Evolutionary conservation across 1,140 invertebrate species (phyloP), one percentile per base, ranked within the genome.

Genomic region (Cydia splendana): DNA sequence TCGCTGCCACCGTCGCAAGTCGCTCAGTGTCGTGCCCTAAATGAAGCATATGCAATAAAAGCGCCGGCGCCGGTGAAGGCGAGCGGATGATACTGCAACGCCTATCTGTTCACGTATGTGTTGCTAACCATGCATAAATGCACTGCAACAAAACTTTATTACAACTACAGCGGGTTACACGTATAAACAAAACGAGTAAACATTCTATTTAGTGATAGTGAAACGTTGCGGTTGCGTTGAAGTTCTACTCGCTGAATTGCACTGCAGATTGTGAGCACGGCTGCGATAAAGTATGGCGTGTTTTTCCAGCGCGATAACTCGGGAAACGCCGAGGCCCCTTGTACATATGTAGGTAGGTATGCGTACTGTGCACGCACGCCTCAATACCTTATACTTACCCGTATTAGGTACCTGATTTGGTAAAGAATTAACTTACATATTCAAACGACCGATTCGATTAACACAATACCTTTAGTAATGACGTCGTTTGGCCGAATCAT

Each of bases 231-330:
- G 67, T 45, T 71, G 15, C 34, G 67, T 38, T 71, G 67, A 71
- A 71, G 67, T 71, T 71, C 34, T 71, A 18, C 30, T 71, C 9
- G 15, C 62, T 53, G 57, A 62, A 73, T 75, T 67, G 77, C 38
- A 73, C 75, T 73, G 86, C 88, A 89, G 91, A 93, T 91, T 91
- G 91, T 82, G 87, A 85, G 82, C 80, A 84, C 80, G 86, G 82
- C 80, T 80, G 82, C 87, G 90, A 91, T 91, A 88, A 90, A 84
- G 80, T 84, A 88, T 89, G 85, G 85, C 83, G 88, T 91, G 88
- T 91, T 91, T 90, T 92, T 90, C 88, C 85, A 87, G 81, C 77
- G 79, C 85, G 88, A 90, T 91, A 89, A 87, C 84, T 88, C 82
- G 85, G 86, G 82, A 87, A 87, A 87, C 82, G 81, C 77, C 78